phyloP scores from a whole-genome alignment of 1,140 invertebrate species.

The Macrocentrus cingulum region DNA sequence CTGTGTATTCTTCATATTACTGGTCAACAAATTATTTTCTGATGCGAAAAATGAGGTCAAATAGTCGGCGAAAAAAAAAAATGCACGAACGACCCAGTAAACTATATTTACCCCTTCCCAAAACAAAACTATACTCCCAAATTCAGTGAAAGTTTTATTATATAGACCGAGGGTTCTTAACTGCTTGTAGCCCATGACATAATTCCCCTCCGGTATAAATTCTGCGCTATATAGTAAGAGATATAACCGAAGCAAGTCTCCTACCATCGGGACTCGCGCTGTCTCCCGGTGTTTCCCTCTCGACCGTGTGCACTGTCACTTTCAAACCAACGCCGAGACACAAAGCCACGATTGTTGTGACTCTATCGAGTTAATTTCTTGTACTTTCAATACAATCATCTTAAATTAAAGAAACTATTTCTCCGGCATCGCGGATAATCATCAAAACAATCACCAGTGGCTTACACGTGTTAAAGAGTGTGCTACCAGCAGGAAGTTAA shows the following conservation, averaged over 20 bases:
- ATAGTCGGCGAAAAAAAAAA: too few relatives aligned
- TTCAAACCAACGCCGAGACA: conserved; percentile 48
- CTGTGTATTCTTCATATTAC: too few relatives aligned
- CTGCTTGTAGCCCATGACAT: conserved; percentile 18
- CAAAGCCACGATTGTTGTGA: conserved; percentile 38
- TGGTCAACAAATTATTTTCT: too few relatives aligned
- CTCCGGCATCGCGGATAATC: too few relatives aligned
- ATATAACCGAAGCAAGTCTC: too few relatives aligned
- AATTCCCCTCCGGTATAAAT: conserved; percentile 18
- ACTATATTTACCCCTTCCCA: not conserved
- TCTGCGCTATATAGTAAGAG: conserved; percentile 28
- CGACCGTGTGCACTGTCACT: conserved; percentile 50
- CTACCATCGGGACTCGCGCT: conserved; percentile 36
- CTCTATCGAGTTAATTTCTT: not conserved
- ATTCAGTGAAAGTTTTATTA: conserved; percentile 49
- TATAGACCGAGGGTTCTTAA: conserved; percentile 36
- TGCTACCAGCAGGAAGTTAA: conserved; percentile 18
- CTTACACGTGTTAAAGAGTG: too few relatives aligned
- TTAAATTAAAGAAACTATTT: not conserved
- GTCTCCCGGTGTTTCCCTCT: conserved; percentile 42
- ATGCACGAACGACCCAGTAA: not conserved
- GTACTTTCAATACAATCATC: not conserved
- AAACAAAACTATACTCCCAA: conserved; percentile 20
- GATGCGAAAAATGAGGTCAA: too few relatives aligned
- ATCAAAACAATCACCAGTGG: too few relatives aligned